Evolutionary conservation across 2,797 vertebrate genomes (phyloP), one percentile per base, ranked within the genome.

Genomic region (Cossypha caffra): DNA sequence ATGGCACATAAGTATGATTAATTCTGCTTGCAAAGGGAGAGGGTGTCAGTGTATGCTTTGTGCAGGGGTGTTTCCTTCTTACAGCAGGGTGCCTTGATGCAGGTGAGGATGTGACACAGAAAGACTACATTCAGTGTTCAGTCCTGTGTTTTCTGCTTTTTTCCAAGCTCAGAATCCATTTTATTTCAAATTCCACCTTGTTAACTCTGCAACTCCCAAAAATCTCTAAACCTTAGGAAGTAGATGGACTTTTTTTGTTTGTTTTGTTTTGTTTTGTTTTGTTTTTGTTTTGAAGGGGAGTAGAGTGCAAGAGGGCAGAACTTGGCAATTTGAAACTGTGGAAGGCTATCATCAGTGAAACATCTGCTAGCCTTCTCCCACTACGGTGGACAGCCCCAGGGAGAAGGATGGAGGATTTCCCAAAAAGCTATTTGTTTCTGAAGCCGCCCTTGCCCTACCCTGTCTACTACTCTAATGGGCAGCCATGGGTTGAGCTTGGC

Each of bases 1-100:
- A 92, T 78, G 95, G 92, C 91, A 95, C 83, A 81, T 76, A 92
- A 96, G 91, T 84, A 29, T 93, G 95, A 95, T 96, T 89, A 93
- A 95, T 95, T 94, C 77, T 93, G 88, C 93, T 96, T 94, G 90
- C 94, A 91, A 95, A 96, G 67, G 93, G 85, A 95, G 68, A 95
- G 76, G 83, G 94, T 96, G 92, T 93, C 78, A 83, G 78, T 67
- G 55, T 87, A 63, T 33, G 62, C 85, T 64, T 79, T 80, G 81
- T 3, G 5, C 24, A 31, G 90, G 69, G 88, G 33, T 19, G 40
- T 94, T 96, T 93, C 90, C 83, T 72, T 90, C 61, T 84, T 81
- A 75, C 69, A 90, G 69, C 5, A 4, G 38, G 45, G 55, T 78
- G 68, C 80, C 52, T 50, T 38, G 29, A 68, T 55, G 35, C 82